Conservation (phyloP, 2,113 vertebrate species). For the Oryzias celebensis region DNA sequence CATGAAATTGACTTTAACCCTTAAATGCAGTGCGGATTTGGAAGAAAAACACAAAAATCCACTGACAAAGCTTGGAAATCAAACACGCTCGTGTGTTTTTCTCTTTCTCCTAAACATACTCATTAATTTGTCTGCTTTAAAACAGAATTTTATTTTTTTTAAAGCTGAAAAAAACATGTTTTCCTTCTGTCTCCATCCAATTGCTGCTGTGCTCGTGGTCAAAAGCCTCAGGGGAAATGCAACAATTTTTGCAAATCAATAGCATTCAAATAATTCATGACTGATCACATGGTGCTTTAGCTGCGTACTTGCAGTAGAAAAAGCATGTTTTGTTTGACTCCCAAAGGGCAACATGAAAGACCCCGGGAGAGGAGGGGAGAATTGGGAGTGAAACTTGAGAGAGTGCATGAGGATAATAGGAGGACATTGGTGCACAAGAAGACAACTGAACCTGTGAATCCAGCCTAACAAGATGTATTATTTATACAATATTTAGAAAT, state of each 20-base stretch:
- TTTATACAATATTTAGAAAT: slow-evolving; percentile 68
- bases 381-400: slow-evolving; percentile 54
- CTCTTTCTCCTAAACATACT: slow-evolving; percentile 19
- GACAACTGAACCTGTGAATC: slow-evolving; percentile 57
- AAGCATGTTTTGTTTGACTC: slow-evolving; percentile 68
- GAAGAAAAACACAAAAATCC: slow-evolving; percentile 67
- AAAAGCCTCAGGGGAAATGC: slow-evolving; percentile 68
- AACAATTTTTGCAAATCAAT: slow-evolving; percentile 80
- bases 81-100: slow-evolving; percentile 25
- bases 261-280: slow-evolving; percentile 77
- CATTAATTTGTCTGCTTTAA: slow-evolving; percentile 39
- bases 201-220: slow-evolving; percentile 63
- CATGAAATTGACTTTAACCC: slow-evolving; percentile 76
- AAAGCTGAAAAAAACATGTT: slow-evolving; percentile 31
- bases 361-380: slow-evolving; percentile 45
- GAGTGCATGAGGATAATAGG: slow-evolving; percentile 66
- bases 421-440: slow-evolving; percentile 67
- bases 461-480: slow-evolving; percentile 59
- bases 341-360: slow-evolving; percentile 73
- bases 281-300: slow-evolving; percentile 78
- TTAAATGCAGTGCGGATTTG: slow-evolving; percentile 64
- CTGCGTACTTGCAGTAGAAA: slow-evolving; percentile 70
- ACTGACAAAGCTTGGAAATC: slow-evolving; percentile 58
- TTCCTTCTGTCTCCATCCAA: slow-evolving; percentile 45
- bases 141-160: slow-evolving; percentile 11